Evolutionary conservation across 2,888 invertebrate species (phyloP).

Genomic region (Oxycera nigricornis): DNA sequence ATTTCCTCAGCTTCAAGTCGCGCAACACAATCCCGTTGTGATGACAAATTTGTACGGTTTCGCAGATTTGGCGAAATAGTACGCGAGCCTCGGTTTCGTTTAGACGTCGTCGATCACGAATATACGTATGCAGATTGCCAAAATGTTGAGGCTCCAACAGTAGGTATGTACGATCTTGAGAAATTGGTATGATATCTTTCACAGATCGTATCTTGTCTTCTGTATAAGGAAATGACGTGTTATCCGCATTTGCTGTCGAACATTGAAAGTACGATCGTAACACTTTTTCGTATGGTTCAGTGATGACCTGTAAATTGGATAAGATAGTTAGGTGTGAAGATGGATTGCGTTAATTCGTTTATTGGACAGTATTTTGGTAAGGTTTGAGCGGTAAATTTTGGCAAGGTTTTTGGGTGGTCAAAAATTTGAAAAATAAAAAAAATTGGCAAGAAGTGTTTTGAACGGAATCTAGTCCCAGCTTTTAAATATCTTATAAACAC

Average conservation of each 20-base stretch:
- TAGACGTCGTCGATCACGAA: constrained; percentile 83
- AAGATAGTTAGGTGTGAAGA: background rate
- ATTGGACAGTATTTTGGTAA: background rate
- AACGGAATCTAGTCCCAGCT: too few species aligned
- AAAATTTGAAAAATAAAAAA: too few species aligned
- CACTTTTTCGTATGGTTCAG: constrained; percentile 62
- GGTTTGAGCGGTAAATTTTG: too few species aligned
- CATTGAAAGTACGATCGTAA: constrained; percentile 84
- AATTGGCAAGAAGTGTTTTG: too few species aligned
- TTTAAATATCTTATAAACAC: too few species aligned
- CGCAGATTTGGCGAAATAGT: constrained; percentile 90
- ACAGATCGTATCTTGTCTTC: constrained; percentile 73
- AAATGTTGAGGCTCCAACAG: constrained; percentile 71
- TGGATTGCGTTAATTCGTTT: background rate
- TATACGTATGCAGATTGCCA: constrained; percentile 93
- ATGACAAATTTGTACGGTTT: constrained; percentile 91
- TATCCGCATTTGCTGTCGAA: background rate
- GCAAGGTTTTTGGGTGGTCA: too few species aligned
- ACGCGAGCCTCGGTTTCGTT: constrained; percentile 85
- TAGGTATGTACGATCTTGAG: constrained; percentile 78
- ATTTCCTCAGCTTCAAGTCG: constrained; percentile 94
- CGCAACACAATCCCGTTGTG: constrained; percentile 90
- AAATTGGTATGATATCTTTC: constrained; percentile 76
- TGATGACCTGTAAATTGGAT: constrained; percentile 49
- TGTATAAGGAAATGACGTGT: constrained; percentile 67